Evolutionary conservation across 2,797 vertebrate genomes (phyloP).

Genomic region (Notolabrus celidotus): DNA sequence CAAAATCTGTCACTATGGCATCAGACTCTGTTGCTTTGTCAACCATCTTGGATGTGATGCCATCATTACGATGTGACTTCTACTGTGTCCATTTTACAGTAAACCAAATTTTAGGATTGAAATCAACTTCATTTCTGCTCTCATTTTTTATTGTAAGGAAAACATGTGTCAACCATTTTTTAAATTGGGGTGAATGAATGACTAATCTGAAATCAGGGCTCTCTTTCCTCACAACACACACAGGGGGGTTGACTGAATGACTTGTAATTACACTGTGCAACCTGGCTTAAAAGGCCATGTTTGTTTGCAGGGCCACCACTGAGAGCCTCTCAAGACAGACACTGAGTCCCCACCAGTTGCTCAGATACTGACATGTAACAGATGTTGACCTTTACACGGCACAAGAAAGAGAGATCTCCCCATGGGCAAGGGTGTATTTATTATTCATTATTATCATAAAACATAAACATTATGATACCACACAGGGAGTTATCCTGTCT

Average conservation of each 20-base stretch:
- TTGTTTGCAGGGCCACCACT: neutral
- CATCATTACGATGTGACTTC: no score
- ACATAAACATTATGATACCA: neutral
- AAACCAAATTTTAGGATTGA: no score
- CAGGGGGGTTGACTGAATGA: neutral
- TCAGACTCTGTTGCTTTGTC: no score
- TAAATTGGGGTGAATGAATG: neutral
- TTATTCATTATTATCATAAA: conserved; percentile 22
- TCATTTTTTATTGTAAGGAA: no score
- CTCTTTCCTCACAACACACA: neutral
- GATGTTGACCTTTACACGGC: conserved; percentile 20
- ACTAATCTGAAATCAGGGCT: neutral
- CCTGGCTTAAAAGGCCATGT: neutral
- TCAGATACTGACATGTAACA: neutral
- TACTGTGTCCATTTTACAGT: no score
- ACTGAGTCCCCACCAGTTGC: neutral
- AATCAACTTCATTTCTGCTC: no score
- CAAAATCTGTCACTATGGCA: no score
- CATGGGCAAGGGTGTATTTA: conserved; percentile 4
- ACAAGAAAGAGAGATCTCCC: neutral
- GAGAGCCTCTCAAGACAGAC: neutral
- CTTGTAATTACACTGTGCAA: neutral
- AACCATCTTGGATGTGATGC: no score
- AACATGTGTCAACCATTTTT: neutral
- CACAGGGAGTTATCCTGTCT: conserved; percentile 9